Percentiles rank a stretch among this genome's conserved stretches.
Conservation (phyloP, 1,140 invertebrate species). For the Doryteuthis pealeii region DNA sequence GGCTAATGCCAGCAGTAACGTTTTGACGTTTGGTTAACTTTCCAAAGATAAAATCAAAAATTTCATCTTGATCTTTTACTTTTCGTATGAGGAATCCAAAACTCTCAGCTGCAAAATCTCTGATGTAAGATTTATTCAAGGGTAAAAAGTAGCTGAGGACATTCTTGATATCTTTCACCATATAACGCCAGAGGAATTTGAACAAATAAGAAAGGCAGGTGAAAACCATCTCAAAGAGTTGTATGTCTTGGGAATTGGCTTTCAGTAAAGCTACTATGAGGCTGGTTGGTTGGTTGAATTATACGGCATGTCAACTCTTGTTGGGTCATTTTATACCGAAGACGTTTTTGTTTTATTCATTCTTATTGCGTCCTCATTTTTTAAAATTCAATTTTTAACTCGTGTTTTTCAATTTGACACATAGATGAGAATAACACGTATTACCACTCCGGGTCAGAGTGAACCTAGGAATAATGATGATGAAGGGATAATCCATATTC, state of each 20-base stretch:
- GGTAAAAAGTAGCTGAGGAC: slow-evolving; percentile 74
- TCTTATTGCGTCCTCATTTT: too few relatives aligned
- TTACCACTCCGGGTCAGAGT: too few relatives aligned
- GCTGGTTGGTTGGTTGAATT: too few relatives aligned
- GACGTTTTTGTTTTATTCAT: too few relatives aligned
- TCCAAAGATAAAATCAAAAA: slow-evolving; percentile 73
- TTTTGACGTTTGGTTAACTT: slow-evolving; percentile 69
- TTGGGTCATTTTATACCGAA: too few relatives aligned
- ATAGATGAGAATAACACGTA: too few relatives aligned
- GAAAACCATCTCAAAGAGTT: slow-evolving; percentile 81
- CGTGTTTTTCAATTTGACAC: too few relatives aligned
- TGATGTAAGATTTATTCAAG: slow-evolving; percentile 75
- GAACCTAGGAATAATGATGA: too few relatives aligned
- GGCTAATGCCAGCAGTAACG: slow-evolving; percentile 74
- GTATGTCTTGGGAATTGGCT: slow-evolving; percentile 71
- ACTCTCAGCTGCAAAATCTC: slow-evolving; percentile 90
- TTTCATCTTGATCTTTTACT: slow-evolving; percentile 74
- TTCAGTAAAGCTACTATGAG: slow-evolving; percentile 74
- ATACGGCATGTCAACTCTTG: too few relatives aligned
- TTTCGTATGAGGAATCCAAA: slow-evolving; percentile 90
- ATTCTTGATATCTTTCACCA: slow-evolving; percentile 76
- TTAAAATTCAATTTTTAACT: too few relatives aligned
- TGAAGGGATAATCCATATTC: too few relatives aligned
- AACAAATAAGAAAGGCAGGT: slow-evolving; percentile 84
- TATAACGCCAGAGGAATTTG: slow-evolving; percentile 79